Evolutionary conservation across 1,140 invertebrate species (phyloP), one percentile per base, ranked within the genome.

Genomic region (Philotrypesis tridentata): DNA sequence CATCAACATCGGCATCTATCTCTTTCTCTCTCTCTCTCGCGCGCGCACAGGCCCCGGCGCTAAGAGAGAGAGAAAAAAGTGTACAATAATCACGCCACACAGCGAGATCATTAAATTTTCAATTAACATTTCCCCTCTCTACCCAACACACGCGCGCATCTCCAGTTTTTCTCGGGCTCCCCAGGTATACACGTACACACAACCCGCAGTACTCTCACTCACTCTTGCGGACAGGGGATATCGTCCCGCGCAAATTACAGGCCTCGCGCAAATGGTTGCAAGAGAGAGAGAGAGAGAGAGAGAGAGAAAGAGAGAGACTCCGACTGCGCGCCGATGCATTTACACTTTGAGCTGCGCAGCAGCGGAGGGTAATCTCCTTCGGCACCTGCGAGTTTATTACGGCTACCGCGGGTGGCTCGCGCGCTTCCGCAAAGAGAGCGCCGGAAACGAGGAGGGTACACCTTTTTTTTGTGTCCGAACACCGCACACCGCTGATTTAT

Each of bases 181-280:
- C 14, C 48, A 17, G 17, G 48, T 55, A 55, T 55, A 55, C 14
- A 17, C 5, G n/a, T n/a, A n/a, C n/a, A n/a, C n/a, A n/a, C n/a
- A n/a, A n/a, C n/a, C n/a, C n/a, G n/a, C n/a, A n/a, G n/a, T n/a
- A n/a, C n/a, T n/a, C n/a, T n/a, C 48, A 55, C 21, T 5, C 48
- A 21, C 17, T 55, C 48, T 55, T 17, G 7, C 21, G 12, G 40
- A n/a, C 33, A 21, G 31, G 23, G 78, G 23, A 48, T 70, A 73
- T 80, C 33, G 78, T 67, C 48, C 21, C 48, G 48, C 78, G 70
- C 78, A 73, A 80, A 80, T 80, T 80, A 80, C 68, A 80, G 78
- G 37, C 60, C 37, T 23, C 33, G 70, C 7, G 68, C 33, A 65
- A 80, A 80, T 80, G 78, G 70, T 33, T 21, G 48, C 48, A n/a